Conservation (phyloP, 2,888 invertebrate genomes). For the Prosopocoilus inquinatus region DNA sequence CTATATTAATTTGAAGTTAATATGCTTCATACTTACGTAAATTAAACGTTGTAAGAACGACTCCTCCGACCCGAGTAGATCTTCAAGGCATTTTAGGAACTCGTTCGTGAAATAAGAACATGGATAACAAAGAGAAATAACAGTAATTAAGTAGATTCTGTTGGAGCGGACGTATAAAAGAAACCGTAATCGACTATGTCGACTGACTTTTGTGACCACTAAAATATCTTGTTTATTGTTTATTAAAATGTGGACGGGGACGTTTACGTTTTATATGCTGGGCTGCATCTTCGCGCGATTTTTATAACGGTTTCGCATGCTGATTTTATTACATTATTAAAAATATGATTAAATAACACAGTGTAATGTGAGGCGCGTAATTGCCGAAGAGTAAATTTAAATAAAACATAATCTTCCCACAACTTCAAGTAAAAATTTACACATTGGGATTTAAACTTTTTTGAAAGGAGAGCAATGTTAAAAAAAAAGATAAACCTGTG, state of each 20-base stretch:
- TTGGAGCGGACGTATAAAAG: slow-evolving; percentile 27
- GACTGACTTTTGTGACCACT: slow-evolving; percentile 42
- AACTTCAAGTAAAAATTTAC: no score
- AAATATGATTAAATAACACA: slow-evolving; percentile 18
- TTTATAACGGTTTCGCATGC: slow-evolving; percentile 18
- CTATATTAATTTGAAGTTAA: no score
- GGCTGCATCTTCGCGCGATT: slow-evolving; percentile 14
- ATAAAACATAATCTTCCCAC: no score
- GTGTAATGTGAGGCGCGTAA: no score
- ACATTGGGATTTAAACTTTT: no score
- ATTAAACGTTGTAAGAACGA: no score
- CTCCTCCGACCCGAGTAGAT: not conserved
- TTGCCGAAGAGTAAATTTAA: no score
- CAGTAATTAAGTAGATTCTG: slow-evolving; percentile 32
- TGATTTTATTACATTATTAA: slow-evolving; percentile 20
- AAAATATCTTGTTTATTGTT: slow-evolving; percentile 45
- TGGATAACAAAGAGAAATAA: slow-evolving; percentile 33
- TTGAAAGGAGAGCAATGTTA: no score
- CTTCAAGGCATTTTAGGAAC: slow-evolving; percentile 4
- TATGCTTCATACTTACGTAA: no score
- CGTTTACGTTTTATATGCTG: slow-evolving; percentile 27
- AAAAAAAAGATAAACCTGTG: no score
- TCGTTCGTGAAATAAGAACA: slow-evolving; percentile 32
- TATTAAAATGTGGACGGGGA: slow-evolving; percentile 45
- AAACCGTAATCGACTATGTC: slow-evolving; percentile 30